Evolutionary conservation across 1,140 invertebrate genomes (phyloP), one percentile per base, ranked within the genome.

Genomic region (Drosophila malerkotliana): DNA sequence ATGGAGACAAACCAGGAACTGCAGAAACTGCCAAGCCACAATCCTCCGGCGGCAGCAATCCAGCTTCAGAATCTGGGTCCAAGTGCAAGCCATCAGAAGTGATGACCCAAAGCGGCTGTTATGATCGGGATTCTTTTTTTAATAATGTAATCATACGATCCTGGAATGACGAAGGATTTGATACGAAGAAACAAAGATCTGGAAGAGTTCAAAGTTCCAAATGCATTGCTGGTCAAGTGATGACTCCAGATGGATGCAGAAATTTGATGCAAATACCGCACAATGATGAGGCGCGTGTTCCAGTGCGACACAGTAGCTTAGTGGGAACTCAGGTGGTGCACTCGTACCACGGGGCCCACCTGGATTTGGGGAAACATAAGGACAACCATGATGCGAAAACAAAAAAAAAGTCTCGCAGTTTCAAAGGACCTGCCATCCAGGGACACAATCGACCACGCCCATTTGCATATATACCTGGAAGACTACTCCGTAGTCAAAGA

Each of bases 391-490:
- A 9, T 8, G 15, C 6, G 5, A 18, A 44, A 8, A 2, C 5
- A 12, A 15, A 18, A 14, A 44, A 12, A 44, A 15, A 14, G 14
- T 15, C n/a, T 6, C 4, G 9, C 4, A 37, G 3, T 12, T n/a
- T 10, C 34, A 5, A 1, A 15, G 30, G 8, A 6, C n/a, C 39
- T 6, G 15, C 2, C 2, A 4, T 52, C 26, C 1, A 24, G 0
- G 81, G 66, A 5, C 24, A 79, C 10, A 57, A 72, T 51, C 51
- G 75, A 3, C 53, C 39, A 1, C 14, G 66, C 0, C 28, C 26
- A 1, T 69, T 55, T 37, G 56, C 59, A 0, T 60, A 59, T n/a
- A 0, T 87, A 48, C 82, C 78, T 0, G 82, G 82, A 4, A 61
- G 75, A 37, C 47, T 4, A 6, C 55, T 79, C 0, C 1, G 4